Evolutionary conservation across 2,888 invertebrate species (phyloP), one percentile per base, ranked within the genome.

Genomic region (Hymenopus coronatus): DNA sequence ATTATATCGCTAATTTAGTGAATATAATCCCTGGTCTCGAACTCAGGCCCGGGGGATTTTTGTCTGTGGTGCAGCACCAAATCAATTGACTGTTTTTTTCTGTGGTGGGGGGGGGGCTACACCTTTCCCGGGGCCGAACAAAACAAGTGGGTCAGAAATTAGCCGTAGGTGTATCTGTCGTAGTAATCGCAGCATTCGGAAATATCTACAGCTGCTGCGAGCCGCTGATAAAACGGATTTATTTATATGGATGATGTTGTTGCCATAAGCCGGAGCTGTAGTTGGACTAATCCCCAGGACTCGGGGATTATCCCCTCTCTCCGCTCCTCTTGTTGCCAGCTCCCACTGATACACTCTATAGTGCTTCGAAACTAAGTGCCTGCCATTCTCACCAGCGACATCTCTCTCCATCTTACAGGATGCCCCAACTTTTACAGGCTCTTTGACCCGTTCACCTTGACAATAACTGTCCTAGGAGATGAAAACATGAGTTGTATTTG

Each of bases 201-300:
- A 87, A 87, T 87, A 87, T 87, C 87, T 82, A 87, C 87, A 30
- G 87, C 87, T 87, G 87, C 87, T 82, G 33, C n/a, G 87, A 82
- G 54, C 54, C 54, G 12, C 87, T 82, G 87, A 87, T 87, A 87
- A 87, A 87, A 87, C 87, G 87, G 87, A 87, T 87, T 87, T 87
- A 87, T 87, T 87, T 82, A 87, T 87, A 87, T 87, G 40, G 87
- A 87, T 87, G 87, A 82, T 87, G 87, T 87, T 87, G 87, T n/a
- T 20, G 54, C 54, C 54, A 87, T 87, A 87, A 87, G 87, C 87
- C 87, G 33, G 46, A 46, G 46, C 46, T 28, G 85, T 70, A 85
- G 85, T 85, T 30, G 46, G 82, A 87, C 87, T 87, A 87, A 87
- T 87, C 87, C 87, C 82, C 82, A 87, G 82, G 82, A 87, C 87